A percentile compares a stretch with the other conserved stretches of the same genome.
phyloP scores from a whole-genome alignment of 2,888 invertebrate species.

The Synergus laeviventris region DNA sequence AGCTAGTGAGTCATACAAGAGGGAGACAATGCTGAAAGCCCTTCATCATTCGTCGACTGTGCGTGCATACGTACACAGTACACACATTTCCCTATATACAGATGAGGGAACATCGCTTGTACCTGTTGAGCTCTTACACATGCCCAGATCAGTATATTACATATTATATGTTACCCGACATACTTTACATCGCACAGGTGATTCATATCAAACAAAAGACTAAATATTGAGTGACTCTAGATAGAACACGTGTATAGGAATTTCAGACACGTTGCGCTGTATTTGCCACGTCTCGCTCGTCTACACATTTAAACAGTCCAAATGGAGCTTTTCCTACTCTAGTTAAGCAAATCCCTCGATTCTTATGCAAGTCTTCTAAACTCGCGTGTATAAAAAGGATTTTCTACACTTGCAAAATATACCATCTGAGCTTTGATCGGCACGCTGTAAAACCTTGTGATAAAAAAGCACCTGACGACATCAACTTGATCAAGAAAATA shows the following conservation, averaged over 20 bases:
- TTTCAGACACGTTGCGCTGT: constrained; percentile 61
- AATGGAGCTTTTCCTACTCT: constrained; percentile 23
- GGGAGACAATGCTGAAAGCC: constrained; percentile 70
- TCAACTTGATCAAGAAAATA: not conserved
- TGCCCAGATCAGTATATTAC: constrained; percentile 29
- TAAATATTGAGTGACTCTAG: constrained; percentile 64
- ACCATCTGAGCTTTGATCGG: not conserved
- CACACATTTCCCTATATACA: constrained; percentile 53
- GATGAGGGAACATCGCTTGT: constrained; percentile 45
- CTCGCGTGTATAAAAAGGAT: not conserved
- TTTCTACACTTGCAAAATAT: not conserved
- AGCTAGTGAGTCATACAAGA: constrained; percentile 68
- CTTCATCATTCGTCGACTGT: constrained; percentile 64
- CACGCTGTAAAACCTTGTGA: not conserved
- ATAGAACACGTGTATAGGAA: constrained; percentile 68
- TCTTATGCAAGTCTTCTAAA: not conserved
- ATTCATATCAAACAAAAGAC: constrained; percentile 74
- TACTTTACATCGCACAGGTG: constrained; percentile 57
- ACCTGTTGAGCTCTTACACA: constrained; percentile 52
- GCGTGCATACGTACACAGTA: constrained; percentile 44
- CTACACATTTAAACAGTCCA: constrained; percentile 47
- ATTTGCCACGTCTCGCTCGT: constrained; percentile 42
- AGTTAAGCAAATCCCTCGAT: not conserved
- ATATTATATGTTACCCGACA: constrained; percentile 47
- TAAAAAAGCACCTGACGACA: not conserved